Base-by-base conservation (phyloP, 1,140 invertebrate species). In the Lycorma delicatula region DNA sequence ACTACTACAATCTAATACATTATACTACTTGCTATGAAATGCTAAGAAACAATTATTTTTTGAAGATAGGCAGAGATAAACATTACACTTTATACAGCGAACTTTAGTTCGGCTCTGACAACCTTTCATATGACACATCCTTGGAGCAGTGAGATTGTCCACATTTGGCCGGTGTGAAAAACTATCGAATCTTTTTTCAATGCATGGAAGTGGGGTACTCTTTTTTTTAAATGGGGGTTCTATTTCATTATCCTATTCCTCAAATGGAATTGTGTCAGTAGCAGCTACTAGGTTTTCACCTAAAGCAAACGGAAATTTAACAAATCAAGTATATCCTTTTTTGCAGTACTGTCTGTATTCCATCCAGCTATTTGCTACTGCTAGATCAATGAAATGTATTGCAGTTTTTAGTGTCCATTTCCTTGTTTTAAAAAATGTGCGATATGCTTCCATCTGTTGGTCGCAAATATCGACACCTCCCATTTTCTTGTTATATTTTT, bases 391-490 rank as follows among this genome's bases (percentile, higher is more conserved):
- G 25, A 63, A 61, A 44, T 71, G 65, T 28, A 64, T 64, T 27
- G 68, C 63, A 20, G 68, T 53, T 58, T 64, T 60, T 25, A 68
- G 51, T 48, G 69, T 68, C 63, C 66, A 68, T 47, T 68, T 28
- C 63, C 47, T 60, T 23, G 65, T 69, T 66, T 62, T 62, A 27
- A 68, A 62, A n/a, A 44, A 56, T n/a, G 64, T 67, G 52, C 66
- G 60, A 57, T 71, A 67, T 27, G 59, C 50, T 26, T 62, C 50
- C 9, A 66, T 60, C 25, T 62, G 53, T 12, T 58, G 61, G 50
- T 72, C 66, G n/a, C 60, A 46, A 16, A 67, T 61, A 54, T 72
- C 68, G 20, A 71, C 62, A 26, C 70, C 68, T 26, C 68, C 67
- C 67, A 70, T 70, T 50, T 54, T 62, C 51, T 64, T 60, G 56